Base-by-base conservation (phyloP, 2,888 invertebrate species). In the Neoaliturus tenellus region DNA sequence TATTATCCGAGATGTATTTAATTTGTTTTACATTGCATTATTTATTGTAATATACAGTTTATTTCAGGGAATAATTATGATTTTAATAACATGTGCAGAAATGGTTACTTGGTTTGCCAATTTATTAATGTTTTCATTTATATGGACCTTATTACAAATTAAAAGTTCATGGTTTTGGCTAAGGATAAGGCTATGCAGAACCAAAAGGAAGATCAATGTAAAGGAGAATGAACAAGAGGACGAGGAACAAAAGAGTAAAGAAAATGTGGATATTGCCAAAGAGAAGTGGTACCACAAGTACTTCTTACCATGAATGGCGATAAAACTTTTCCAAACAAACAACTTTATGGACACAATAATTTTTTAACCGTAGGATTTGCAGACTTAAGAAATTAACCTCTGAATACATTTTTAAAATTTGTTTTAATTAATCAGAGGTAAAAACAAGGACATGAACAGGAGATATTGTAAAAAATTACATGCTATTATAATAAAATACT, bases 211-310 rank as follows among this genome's bases (percentile, higher is more conserved):
- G 28, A 62, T 17, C 5, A 17, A 62, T 28, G 28, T 55, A 6
- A 51, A 58, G 17, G 62, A 31, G 5, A 17, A 28, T 6, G 51
- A 23, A 62, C 28, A 3, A 28, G 20, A 28, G 3, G 5, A 14
- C n/a, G 14, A 28, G 28, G 28, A 62, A 4, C 25, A 62, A 28
- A 31, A 10, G 12, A 6, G 28, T 25, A 25, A 31, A 0, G 62
- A 62, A 62, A 28, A 1, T 8, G n/a, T n/a, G n/a, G n/a, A n/a
- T n/a, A n/a, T n/a, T n/a, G n/a, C n/a, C n/a, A 62, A 28, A 31
- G 62, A 62, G 28, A 62, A 17, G 14, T 62, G 62, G 62, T 62
- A 62, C 31, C 62, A 62, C 28, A 62, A 62, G 31, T 62, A 62
- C 12, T 62, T 62, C 31, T 31, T 62, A 12, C 62, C 62, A 62